These are phyloP conservation scores for Endotricha flammealis DNA, from an alignment of 2,888 invertebrate genomes.

Conservation along the genomic window DNA sequence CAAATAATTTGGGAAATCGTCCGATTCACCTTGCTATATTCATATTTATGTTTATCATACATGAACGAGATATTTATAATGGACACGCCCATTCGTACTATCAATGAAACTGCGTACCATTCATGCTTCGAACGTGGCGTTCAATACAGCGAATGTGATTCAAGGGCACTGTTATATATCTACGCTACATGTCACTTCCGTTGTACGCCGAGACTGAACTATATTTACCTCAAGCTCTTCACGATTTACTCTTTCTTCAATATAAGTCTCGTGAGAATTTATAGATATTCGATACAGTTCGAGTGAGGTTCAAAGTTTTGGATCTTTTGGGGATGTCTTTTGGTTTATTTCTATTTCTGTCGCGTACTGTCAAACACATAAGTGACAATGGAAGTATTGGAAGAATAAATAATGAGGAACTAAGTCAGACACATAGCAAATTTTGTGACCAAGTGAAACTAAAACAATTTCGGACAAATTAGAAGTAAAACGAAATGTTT, in stretches of 20 bases:
- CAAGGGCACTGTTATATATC: slow-evolving; percentile 52
- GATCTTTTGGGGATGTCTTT: too few relatives aligned
- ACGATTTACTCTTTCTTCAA: slow-evolving; percentile 6
- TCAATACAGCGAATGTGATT: slow-evolving; percentile 39
- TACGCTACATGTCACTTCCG: slow-evolving; percentile 33
- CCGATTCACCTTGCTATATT: too few relatives aligned
- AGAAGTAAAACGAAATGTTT: too few relatives aligned
- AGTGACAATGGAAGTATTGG: too few relatives aligned
- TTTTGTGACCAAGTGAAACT: too few relatives aligned
- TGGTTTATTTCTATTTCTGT: too few relatives aligned
- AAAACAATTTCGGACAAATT: too few relatives aligned
- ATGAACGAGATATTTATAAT: slow-evolving; percentile 33
- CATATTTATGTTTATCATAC: not conserved
- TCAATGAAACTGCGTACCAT: slow-evolving; percentile 57
- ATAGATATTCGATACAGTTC: not conserved
- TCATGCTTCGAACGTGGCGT: slow-evolving; percentile 51
- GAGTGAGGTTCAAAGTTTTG: not conserved
- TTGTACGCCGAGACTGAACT: slow-evolving; percentile 5
- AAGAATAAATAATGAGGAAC: too few relatives aligned
- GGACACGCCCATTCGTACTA: slow-evolving; percentile 46
- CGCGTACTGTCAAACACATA: too few relatives aligned
- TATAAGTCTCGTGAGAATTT: slow-evolving; percentile 1
- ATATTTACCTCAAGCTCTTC: slow-evolving; percentile 6
- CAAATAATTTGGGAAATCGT: too few relatives aligned
- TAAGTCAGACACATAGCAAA: too few relatives aligned